Percentiles rank a stretch among this genome's conserved stretches.
phyloP scores from a whole-genome alignment of 2,888 invertebrate species.

The Drosophila longiperda region DNA sequence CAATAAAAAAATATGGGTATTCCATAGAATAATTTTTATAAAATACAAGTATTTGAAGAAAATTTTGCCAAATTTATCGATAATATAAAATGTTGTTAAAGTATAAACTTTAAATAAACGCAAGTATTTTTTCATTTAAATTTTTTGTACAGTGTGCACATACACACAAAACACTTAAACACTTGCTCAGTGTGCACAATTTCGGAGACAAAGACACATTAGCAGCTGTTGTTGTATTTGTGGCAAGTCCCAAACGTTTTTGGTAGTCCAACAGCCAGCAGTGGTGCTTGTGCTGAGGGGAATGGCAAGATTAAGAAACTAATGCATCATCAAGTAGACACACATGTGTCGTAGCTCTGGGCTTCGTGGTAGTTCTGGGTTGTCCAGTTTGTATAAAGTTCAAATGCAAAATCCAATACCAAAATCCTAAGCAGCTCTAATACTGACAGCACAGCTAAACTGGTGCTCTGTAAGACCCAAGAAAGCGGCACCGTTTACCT shows the following conservation, averaged over 20 bases:
- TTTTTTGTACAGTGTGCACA: conserved; percentile 12
- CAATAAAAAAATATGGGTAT: neutral
- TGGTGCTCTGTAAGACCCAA: neutral
- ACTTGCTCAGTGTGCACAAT: conserved; percentile 27
- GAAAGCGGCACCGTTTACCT: neutral
- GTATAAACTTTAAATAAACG: neutral
- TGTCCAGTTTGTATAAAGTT: conserved; percentile 57
- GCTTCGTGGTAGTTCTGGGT: conserved; percentile 24
- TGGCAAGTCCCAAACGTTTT: conserved; percentile 25
- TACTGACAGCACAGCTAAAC: conserved; percentile 40
- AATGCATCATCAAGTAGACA: conserved; percentile 49
- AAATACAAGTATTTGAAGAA: neutral
- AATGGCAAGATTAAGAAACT: conserved; percentile 43
- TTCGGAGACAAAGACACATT: conserved; percentile 55
- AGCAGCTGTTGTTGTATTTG: conserved; percentile 53
- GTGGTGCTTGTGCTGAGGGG: neutral
- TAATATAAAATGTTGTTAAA: neutral
- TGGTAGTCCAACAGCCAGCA: conserved; percentile 21
- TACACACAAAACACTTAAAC: conserved; percentile 17
- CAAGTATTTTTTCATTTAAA: neutral
- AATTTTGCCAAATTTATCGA: neutral
- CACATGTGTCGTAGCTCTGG: conserved; percentile 16
- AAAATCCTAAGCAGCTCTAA: conserved; percentile 29
- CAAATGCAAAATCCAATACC: conserved; percentile 41
- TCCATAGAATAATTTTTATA: neutral